Conservation (phyloP, 2,797 vertebrate species). For the Sphaeramia orbicularis region DNA sequence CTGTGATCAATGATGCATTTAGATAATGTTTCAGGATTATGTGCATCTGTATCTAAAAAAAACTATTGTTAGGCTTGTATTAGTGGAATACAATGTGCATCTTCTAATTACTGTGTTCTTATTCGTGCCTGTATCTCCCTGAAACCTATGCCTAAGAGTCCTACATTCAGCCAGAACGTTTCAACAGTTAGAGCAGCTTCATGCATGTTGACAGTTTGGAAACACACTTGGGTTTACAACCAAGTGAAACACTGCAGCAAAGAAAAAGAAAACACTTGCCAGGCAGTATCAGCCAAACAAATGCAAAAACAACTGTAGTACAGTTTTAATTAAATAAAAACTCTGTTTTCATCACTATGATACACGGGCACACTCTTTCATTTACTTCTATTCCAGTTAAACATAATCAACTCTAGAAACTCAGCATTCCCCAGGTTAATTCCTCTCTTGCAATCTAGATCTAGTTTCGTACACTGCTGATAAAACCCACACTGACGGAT, state of each 20-base stretch:
- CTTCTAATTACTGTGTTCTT: no score
- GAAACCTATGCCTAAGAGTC: no score
- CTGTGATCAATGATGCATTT: no score
- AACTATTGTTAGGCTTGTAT: no score
- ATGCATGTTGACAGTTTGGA: no score
- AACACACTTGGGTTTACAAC: not conserved
- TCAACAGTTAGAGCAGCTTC: no score
- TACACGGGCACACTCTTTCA: not conserved
- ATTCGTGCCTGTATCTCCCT: no score
- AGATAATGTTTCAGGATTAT: no score
- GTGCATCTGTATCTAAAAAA: no score
- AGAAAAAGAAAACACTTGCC: not conserved
- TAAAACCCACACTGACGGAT: constrained; percentile 28
- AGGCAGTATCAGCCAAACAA: not conserved
- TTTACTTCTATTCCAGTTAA: not conserved
- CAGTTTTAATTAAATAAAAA: not conserved
- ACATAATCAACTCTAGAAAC: not conserved
- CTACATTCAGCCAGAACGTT: no score
- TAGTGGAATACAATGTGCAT: no score
- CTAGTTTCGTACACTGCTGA: not conserved
- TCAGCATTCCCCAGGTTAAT: not conserved
- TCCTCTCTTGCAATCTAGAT: not conserved
- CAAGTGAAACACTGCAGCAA: not conserved
- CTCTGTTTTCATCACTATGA: not conserved
- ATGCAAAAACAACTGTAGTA: not conserved